Evolutionary conservation across 2,888 invertebrate species (phyloP), one percentile per base, ranked within the genome.

Genomic region (Drosophila mulleri): DNA sequence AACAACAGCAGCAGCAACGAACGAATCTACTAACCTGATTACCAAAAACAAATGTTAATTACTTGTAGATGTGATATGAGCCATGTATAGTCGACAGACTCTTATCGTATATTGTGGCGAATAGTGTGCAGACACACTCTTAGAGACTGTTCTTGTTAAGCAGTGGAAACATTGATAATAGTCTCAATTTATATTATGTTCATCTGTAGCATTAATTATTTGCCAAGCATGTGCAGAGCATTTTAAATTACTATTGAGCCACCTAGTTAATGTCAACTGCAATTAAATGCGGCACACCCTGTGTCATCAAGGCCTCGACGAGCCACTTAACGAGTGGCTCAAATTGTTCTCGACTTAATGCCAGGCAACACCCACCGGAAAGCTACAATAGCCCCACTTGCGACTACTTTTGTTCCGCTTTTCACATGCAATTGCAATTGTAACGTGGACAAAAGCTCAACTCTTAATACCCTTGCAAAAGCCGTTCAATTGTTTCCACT

Each of bases 271-370:
- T 66, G 65, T 48, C 47, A 78, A 60, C 63, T 71, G 78, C 77
- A 78, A 77, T 77, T 77, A 77, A 77, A 74, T 66, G 37, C 23
- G 39, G 39, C 74, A 73, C 69, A 69, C 74, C 74, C 61, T 56
- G n/a, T 48, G 69, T 8, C 37, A 35, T 45, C 69, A 77, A 57
- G 66, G 66, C 57, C 70, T 44, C 59, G 66, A 71, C 71, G 52
- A 77, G 80, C 71, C 71, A 80, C 80, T 79, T 80, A 77, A 73
- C 71, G 65, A 68, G 47, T 69, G 64, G 54, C 66, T 73, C 29
- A 73, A 80, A 80, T 67, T 76, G 76, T 67, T 58, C 80, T 70
- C 77, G 58, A 70, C 66, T 73, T 61, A 62, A 64, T 61, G 63
- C 65, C 58, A 45, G 61, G 62, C 35, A 52, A 52, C 62, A 48